phyloP scores from a whole-genome alignment of 2,888 invertebrate genomes.

The Aporophyla nigra region DNA sequence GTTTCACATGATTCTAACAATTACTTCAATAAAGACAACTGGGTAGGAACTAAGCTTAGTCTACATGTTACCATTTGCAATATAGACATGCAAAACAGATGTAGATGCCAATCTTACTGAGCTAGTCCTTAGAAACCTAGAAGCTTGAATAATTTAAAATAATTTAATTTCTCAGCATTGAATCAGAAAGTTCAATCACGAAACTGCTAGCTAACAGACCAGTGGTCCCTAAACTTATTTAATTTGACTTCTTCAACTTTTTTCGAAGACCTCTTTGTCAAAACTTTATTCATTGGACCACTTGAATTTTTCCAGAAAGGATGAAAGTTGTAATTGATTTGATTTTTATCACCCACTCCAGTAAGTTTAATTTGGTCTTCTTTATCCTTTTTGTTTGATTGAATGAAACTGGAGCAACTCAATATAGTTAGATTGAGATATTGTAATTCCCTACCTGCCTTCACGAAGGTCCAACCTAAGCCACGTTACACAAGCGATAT shows the following conservation, averaged over 20 bases:
- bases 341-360: constrained; percentile 50
- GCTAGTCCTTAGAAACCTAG: constrained; percentile 24
- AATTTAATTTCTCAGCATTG: constrained; percentile 61
- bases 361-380: constrained; percentile 39
- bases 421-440: constrained; percentile 17
- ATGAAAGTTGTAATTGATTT: constrained; percentile 62
- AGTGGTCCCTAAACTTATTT: constrained; percentile 61
- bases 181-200: constrained; percentile 67
- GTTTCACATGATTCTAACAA: not conserved
- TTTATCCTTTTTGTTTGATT: constrained; percentile 16
- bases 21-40: constrained; percentile 16
- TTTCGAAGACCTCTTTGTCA: constrained; percentile 60
- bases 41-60: not conserved
- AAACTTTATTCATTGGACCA: constrained; percentile 62
- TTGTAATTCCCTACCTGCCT: not conserved
- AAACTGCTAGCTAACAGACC: constrained; percentile 60
- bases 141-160: constrained; percentile 47
- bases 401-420: not conserved
- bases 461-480: constrained; percentile 18
- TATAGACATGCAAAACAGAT: constrained; percentile 38
- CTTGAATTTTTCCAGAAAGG: constrained; percentile 58
- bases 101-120: constrained; percentile 41
- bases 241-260: constrained; percentile 61
- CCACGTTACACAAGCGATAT: constrained; percentile 46
- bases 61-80: constrained; percentile 24